Conservation (phyloP, 1,140 invertebrate species). For the Callitettix versicolor region DNA sequence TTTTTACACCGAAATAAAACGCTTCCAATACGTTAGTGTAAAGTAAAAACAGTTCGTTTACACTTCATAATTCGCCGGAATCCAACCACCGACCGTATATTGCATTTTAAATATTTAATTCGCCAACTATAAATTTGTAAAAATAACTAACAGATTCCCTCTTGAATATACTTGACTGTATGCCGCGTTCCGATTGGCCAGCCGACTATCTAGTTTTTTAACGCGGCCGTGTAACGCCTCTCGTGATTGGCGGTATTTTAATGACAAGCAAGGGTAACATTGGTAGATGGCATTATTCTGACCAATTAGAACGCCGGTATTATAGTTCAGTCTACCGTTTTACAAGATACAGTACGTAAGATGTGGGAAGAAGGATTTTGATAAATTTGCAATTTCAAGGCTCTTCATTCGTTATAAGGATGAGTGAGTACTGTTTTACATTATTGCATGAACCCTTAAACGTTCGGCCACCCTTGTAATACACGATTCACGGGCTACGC, state of each 20-base stretch:
- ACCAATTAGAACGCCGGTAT: constrained; percentile 36
- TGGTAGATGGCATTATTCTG: constrained; percentile 35
- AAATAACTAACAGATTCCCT: constrained; percentile 13
- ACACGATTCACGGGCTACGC: background rate
- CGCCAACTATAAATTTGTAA: constrained; percentile 1
- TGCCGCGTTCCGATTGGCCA: constrained; percentile 16
- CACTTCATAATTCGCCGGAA: no score
- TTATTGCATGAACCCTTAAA: constrained; percentile 16
- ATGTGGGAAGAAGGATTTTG: constrained; percentile 30
- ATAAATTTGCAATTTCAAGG: constrained; percentile 29
- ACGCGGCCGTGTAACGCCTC: constrained; percentile 46
- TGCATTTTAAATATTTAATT: no score
- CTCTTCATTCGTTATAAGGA: constrained; percentile 24
- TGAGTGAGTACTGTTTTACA: constrained; percentile 25
- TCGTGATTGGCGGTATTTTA: constrained; percentile 49
- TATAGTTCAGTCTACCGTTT: constrained; percentile 27
- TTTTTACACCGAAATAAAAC: no score
- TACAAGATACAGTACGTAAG: constrained; percentile 29
- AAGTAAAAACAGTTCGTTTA: no score
- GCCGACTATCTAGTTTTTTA: constrained; percentile 27
- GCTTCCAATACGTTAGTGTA: no score
- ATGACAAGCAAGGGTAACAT: constrained; percentile 24
- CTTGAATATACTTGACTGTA: constrained; percentile 11
- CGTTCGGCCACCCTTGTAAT: constrained; percentile 3
- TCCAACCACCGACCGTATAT: no score